Evolutionary conservation across 2,797 vertebrate species (phyloP).

Genomic region (Pogonophryne albipinna): DNA sequence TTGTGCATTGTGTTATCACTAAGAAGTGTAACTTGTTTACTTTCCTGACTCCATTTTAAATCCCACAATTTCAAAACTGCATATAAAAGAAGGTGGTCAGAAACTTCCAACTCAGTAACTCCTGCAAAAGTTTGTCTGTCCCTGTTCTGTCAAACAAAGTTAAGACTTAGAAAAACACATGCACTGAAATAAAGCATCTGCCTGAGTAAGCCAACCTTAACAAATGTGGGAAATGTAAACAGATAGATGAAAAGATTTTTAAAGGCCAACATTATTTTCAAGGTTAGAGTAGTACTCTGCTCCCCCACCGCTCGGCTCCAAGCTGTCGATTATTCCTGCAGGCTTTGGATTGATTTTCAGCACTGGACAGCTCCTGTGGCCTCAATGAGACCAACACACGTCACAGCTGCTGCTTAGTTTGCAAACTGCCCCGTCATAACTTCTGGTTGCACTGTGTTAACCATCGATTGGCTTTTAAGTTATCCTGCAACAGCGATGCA

Average conservation of each 20-base stretch:
- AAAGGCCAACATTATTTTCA: constrained; percentile 58
- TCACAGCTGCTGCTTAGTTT: constrained; percentile 68
- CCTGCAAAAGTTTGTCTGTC: neutral
- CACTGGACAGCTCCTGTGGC: constrained; percentile 79
- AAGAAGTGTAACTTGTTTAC: constrained; percentile 1
- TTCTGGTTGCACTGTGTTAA: constrained; percentile 45
- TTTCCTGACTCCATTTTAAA: neutral
- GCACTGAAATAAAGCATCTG: constrained; percentile 43
- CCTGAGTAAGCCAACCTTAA: constrained; percentile 44
- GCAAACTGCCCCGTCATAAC: constrained; percentile 67
- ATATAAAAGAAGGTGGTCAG: neutral
- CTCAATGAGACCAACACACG: constrained; percentile 63
- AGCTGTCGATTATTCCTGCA: constrained; percentile 71
- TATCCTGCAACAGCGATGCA: constrained; percentile 9
- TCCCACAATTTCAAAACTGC: neutral
- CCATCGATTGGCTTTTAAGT: constrained; percentile 49
- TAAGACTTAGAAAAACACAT: constrained; percentile 45
- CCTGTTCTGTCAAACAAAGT: constrained; percentile 7
- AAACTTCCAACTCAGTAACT: neutral
- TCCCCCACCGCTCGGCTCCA: constrained; percentile 9
- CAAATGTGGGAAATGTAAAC: constrained; percentile 36
- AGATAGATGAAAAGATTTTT: constrained; percentile 44
- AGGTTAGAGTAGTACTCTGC: constrained; percentile 47
- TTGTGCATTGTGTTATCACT: neutral
- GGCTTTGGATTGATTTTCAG: constrained; percentile 78